phyloP scores from a whole-genome alignment of 2,113 vertebrate species.

The Centrocercus urophasianus region DNA sequence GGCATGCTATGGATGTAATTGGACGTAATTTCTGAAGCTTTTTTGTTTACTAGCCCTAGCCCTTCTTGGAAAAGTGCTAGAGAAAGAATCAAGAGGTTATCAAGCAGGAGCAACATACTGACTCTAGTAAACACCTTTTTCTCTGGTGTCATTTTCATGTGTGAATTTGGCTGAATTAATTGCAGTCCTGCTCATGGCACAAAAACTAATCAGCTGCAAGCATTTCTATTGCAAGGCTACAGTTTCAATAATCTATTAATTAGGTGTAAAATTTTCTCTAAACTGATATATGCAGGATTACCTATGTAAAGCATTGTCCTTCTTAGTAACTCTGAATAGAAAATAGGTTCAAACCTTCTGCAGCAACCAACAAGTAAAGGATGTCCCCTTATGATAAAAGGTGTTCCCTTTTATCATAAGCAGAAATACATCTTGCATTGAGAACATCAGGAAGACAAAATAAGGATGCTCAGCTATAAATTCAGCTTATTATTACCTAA shows the following conservation, averaged over 20 bases:
- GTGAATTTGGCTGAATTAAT: slow-evolving; percentile 57
- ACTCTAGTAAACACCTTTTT: slow-evolving; percentile 36
- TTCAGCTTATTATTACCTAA: background rate
- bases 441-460: background rate
- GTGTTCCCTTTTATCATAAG: background rate
- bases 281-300: background rate
- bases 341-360: background rate
- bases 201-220: slow-evolving; percentile 17
- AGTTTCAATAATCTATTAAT: slow-evolving; percentile 25
- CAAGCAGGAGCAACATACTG: background rate
- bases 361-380: background rate
- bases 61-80: background rate
- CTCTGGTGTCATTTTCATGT: background rate
- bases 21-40: background rate
- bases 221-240: background rate
- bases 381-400: too few species aligned
- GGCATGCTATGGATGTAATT: background rate
- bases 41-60: background rate
- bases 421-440: accelerated
- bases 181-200: background rate
- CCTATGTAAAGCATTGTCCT: background rate
- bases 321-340: background rate
- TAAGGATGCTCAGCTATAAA: background rate
- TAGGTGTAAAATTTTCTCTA: slow-evolving; percentile 25
- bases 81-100: background rate